Percentiles rank a stretch among this genome's conserved stretches.
Conservation (phyloP, 2,113 vertebrate species). For the Himantopus leucocephalus region DNA sequence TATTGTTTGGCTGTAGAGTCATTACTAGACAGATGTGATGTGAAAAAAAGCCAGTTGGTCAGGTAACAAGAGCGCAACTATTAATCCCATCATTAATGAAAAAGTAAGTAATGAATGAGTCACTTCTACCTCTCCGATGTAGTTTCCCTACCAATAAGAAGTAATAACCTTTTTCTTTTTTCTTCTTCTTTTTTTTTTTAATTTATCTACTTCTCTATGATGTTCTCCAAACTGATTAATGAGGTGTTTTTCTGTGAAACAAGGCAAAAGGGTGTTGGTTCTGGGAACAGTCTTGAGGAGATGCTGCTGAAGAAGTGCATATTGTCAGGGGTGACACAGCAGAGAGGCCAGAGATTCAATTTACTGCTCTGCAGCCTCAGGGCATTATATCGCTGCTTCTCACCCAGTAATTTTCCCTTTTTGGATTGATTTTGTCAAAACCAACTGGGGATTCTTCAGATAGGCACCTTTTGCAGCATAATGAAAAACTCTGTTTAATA, state of each 20-base stretch:
- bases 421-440: not conserved
- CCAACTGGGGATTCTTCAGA: not conserved
- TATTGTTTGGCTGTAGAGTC: not conserved
- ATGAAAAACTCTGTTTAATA: accelerated
- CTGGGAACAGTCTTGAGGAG: not conserved
- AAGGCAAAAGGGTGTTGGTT: not conserved
- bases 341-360: not conserved
- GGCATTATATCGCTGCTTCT: not conserved
- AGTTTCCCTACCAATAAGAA: not conserved
- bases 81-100: conserved; percentile 33
- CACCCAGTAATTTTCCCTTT: not conserved
- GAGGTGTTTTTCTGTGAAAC: not conserved
- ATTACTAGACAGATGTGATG: not conserved
- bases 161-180: not conserved
- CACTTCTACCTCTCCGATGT: conserved; percentile 37
- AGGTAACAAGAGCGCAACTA: conserved; percentile 21
- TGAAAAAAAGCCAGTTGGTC: conserved; percentile 13
- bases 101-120: not conserved
- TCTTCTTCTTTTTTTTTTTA: not conserved
- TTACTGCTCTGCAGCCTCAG: not conserved
- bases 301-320: not conserved
- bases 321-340: not conserved
- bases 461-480: not conserved
- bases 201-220: not conserved
- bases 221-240: conserved; percentile 18